Evolutionary conservation across 1,140 invertebrate species (phyloP), one percentile per base, ranked within the genome.

Genomic region (Drosophila saltans): DNA sequence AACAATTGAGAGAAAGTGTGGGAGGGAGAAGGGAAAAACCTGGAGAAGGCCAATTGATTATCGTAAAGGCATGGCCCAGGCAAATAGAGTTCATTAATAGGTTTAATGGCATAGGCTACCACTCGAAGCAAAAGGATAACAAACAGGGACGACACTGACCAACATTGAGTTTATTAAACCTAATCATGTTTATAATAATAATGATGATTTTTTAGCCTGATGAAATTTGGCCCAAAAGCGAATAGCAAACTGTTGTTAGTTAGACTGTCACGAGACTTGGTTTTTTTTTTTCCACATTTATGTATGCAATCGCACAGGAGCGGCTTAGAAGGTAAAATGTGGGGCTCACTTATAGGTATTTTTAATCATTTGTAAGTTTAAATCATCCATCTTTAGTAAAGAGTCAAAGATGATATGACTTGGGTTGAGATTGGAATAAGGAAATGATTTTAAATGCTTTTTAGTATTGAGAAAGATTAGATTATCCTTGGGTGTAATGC

Each of bases 51-150:
- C 66, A 69, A 74, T 74, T 64, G 61, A 64, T 52, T 52, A 26
- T 40, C 57, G 45, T 57, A 28, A 75, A 88, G 84, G 83, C 83
- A 86, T 56, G 80, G 80, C 69, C 24, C 72, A 74, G 39, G 80
- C 80, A 86, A 86, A 86, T 86, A 86, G 67, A 76, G 83, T 81
- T 88, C 80, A 86, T 86, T 86, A 86, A 86, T 86, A 83, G 83
- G 83, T 88, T 86, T 86, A 86, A 88, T 86, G 80, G 80, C 72
- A 70, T 62, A 73, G 71, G 56, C 74, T 63, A 59, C 74, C 61
- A 59, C 39, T 68, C 75, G 59, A 75, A 62, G 68, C 59, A 45
- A 60, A 55, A 63, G 57, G 72, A 64, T 75, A 72, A 75, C 73
- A 75, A 74, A 65, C 64, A 75, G 68, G 75, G 59, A 41, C 72